phyloP scores from a whole-genome alignment of 1,140 invertebrate species.

The Helicoverpa armigera region DNA sequence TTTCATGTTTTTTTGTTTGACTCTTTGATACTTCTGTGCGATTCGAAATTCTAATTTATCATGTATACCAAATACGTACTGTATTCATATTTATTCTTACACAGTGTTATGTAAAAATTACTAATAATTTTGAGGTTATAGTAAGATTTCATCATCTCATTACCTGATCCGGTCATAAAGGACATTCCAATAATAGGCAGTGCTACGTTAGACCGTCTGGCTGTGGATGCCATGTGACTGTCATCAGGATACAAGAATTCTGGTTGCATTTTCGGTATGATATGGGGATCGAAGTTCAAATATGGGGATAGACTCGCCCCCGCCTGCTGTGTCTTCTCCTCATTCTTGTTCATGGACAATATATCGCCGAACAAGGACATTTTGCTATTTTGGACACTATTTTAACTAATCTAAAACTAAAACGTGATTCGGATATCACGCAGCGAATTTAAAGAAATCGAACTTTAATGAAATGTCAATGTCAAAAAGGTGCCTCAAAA shows the following conservation, averaged over 20 bases:
- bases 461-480: conserved; percentile 58
- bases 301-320: conserved; percentile 93
- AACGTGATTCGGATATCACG: conserved; percentile 68
- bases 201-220: conserved; percentile 89
- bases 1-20: neutral
- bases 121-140: conserved; percentile 72
- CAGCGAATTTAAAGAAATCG: conserved; percentile 67
- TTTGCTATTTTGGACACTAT: conserved; percentile 71
- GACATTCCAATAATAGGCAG: conserved; percentile 97
- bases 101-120: conserved; percentile 71
- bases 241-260: conserved; percentile 97
- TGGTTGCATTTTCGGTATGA: conserved; percentile 93
- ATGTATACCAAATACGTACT: neutral
- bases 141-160: conserved; percentile 47
- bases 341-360: conserved; percentile 76
- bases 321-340: conserved; percentile 71
- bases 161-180: conserved; percentile 92
- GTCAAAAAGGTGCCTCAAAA: conserved; percentile 8
- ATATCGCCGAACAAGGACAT: conserved; percentile 83
- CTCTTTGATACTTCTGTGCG: too few relatives aligned
- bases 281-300: conserved; percentile 96
- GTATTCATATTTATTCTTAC: conserved; percentile 12
- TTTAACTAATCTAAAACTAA: conserved; percentile 73
- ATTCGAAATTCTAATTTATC: neutral
- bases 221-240: conserved; percentile 84